Evolutionary conservation across 2,888 invertebrate species (phyloP), one percentile per base, ranked within the genome.

Genomic region (Griposia aprilina): DNA sequence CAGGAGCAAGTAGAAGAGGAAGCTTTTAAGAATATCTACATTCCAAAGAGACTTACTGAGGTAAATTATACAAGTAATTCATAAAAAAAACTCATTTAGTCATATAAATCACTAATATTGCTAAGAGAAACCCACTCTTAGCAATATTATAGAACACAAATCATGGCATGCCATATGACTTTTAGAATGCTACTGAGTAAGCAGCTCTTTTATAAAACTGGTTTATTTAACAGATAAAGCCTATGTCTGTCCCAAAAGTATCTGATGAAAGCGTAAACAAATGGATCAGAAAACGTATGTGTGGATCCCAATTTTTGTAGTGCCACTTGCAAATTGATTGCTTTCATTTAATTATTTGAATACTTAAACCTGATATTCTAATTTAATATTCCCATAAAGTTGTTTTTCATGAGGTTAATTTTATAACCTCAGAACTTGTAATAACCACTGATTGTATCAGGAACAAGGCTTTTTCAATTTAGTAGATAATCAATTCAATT

Each of bases 11-110:
- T 99, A 69, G 98, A 99, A 89, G 99, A 99, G 90, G 98, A 99
- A 95, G 99, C 99, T 6, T 99, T 99, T 94, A 99, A 99, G 93
- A 98, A 98, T 93, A 98, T 98, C 7, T 99, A 98, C 93, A 99
- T 99, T 93, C 99, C 99, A 0, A 98, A 99, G 93, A 98, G 98
- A 86, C 97, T 99, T 77, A 98, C 98, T 87, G 98, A 99, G 97
- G 99, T 99, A 91, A 93, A 45, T 20, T 15, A 26, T 62, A 6
- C 6, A 62, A 71, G 10, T 60, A 30, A 26, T 26, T 15, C 2
- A 59, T 26, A 59, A 6, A 59, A 59, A 59, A 26, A 4, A 59
- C 26, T 7, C 6, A 26, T 55, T 10, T 57, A 15, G 26, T 59
- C 26, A 15, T 26, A 59, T 15, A 7, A 26, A 59, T 15, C 26